Base-by-base conservation (phyloP, 2,797 vertebrate species). In the Ptychobarbus kaznakovi region DNA sequence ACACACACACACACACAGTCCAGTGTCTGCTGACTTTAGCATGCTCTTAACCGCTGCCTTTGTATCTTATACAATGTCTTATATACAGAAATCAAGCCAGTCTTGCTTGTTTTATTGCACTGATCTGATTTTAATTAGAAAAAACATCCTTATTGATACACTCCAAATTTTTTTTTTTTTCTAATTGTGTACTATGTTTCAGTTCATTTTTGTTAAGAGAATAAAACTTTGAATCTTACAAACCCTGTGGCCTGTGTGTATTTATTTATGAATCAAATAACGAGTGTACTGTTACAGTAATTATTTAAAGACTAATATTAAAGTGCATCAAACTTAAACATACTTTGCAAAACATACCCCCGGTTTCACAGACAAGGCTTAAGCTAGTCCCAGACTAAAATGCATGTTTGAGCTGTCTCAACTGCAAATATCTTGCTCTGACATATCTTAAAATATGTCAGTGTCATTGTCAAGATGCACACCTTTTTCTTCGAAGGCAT, bases 81-180 rank as follows among this genome's bases (percentile, higher is more conserved):
- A 38, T 38, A 42, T 28, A 61, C n/a, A 10, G 13, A 69, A 44
- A 40, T 40, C 22, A 75, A 46, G 25, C 56, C 68, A 75, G 74
- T 40, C 16, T 58, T 77, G 63, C 63, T 63, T n/a, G 20, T 82
- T 74, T 84, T 76, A 87, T 73, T 88, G 83, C 87, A 86, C 84
- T 90, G 84, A 85, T 69, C n/a, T 87, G 3, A 81, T 86, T 76
- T 86, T 0, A 56, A 70, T 85, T 85, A n/a, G n/a, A n/a, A n/a
- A n/a, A n/a, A n/a, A n/a, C n/a, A 0, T 22, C 8, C 28, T 20
- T 22, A 53, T 72, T 25, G 6, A 18, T 35, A 8, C 6, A 35
- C 15, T 35, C 3, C 8, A 69, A 7, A 61, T 25, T 46, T 63
- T 46, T 35, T 25, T 25, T 12, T 40, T 18, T 3, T 56, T 25